phyloP scores from a whole-genome alignment of 1,140 invertebrate species.

The Prorops nasuta region DNA sequence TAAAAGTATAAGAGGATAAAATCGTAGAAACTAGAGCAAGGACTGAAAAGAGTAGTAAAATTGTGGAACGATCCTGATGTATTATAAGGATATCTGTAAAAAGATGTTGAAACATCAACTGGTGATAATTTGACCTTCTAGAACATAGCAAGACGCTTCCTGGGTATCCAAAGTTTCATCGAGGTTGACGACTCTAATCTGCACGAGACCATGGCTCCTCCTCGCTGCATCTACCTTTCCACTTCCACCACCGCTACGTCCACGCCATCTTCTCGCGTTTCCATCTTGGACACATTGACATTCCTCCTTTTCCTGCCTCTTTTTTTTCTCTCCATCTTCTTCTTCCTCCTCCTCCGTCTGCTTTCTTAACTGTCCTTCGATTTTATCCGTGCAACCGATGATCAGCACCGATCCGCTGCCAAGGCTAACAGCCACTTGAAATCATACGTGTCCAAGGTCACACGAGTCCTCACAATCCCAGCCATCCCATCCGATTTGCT shows the following conservation, averaged over 20 bases:
- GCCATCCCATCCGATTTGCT: no score
- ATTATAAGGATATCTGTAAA: no score
- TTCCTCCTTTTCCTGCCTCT: not conserved
- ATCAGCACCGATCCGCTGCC: conserved; percentile 49
- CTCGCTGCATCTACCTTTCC: not conserved
- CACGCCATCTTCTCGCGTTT: not conserved
- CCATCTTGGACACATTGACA: not conserved
- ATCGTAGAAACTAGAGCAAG: no score
- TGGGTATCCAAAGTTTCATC: conserved; percentile 43
- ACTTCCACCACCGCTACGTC: not conserved
- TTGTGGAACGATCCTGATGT: no score
- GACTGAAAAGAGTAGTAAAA: no score
- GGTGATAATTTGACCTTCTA: no score
- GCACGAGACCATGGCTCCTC: conserved; percentile 41
- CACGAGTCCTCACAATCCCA: not conserved
- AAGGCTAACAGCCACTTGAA: conserved; percentile 55
- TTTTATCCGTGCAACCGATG: conserved; percentile 28
- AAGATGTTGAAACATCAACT: no score
- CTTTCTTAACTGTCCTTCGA: conserved; percentile 9
- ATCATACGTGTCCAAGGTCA: conserved; percentile 47
- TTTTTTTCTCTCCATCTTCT: no score
- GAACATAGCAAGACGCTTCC: conserved; percentile 50
- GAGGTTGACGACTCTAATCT: conserved; percentile 41
- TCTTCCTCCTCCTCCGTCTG: no score
- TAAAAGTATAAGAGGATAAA: no score